phyloP scores from a whole-genome alignment of 2,797 vertebrate species.

The Hyperoplus immaculatus region DNA sequence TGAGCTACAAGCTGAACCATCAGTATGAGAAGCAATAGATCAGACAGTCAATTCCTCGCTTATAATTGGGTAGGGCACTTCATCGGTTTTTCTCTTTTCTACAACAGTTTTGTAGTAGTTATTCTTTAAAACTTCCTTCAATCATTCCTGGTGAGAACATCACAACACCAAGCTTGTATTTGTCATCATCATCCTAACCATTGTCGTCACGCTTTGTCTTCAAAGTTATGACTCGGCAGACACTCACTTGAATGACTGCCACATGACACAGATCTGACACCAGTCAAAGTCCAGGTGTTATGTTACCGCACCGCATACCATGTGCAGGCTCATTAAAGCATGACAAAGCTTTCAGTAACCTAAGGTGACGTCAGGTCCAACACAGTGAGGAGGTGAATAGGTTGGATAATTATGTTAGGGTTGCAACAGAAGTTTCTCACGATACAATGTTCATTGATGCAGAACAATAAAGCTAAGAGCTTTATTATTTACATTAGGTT shows the following conservation, averaged over 20 bases:
- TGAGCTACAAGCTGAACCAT: neutral
- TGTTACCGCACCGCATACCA: neutral
- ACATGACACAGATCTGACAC: conserved; percentile 46
- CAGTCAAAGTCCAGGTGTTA: conserved; percentile 50
- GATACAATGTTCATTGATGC: conserved; percentile 6
- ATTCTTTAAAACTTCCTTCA: conserved; percentile 9
- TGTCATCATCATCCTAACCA: conserved; percentile 27
- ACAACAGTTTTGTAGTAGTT: neutral
- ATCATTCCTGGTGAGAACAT: conserved; percentile 9
- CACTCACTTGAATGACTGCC: conserved; percentile 23
- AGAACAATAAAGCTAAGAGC: neutral
- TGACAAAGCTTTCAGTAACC: conserved; percentile 27
- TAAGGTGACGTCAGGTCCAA: conserved; percentile 1
- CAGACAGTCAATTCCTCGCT: neutral
- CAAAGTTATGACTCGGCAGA: conserved; percentile 58
- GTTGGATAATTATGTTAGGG: neutral
- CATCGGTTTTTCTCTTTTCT: neutral
- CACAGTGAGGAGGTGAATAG: neutral
- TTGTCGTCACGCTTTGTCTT: conserved; percentile 47
- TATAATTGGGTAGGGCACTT: neutral
- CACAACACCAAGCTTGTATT: conserved; percentile 3
- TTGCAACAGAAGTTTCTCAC: neutral
- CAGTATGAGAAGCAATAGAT: neutral
- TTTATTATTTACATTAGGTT: neutral
- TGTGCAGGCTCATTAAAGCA: conserved; percentile 15